Evolutionary conservation across 2,113 vertebrate genomes (phyloP).

Genomic region (Urocolius indicus): DNA sequence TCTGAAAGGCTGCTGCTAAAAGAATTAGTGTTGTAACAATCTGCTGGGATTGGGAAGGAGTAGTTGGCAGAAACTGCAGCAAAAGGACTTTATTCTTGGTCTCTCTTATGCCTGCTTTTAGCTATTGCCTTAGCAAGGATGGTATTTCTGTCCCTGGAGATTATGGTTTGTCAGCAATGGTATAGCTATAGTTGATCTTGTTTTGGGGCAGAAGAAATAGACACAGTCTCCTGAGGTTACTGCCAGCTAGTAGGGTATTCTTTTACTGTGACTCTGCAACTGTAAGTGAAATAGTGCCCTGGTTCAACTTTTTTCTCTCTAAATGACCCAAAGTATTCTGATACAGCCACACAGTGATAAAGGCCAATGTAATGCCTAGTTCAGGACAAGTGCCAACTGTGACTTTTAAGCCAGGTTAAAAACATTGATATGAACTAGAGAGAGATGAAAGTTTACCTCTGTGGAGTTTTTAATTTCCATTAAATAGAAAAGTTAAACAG

Average conservation of each 20-base stretch:
- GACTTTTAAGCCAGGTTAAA: neutral
- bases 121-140: neutral
- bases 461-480: neutral
- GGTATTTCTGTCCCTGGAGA: neutral
- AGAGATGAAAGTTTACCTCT: neutral
- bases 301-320: neutral
- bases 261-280: neutral
- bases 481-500: neutral
- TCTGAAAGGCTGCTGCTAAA: neutral
- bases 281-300: neutral
- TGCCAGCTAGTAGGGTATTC: neutral
- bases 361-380: neutral
- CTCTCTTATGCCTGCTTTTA: neutral
- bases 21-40: neutral
- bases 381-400: neutral
- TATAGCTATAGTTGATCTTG: neutral
- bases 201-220: neutral
- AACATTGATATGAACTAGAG: neutral
- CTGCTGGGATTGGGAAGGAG: neutral
- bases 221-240: neutral
- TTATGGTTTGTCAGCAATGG: neutral
- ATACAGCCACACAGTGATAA: rapidly evolving
- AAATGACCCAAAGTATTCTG: neutral
- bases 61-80: neutral
- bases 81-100: neutral